These are phyloP conservation scores for Parazoanthus darwini DNA, from an alignment of 92 coral and sea anemone genomes.

Conservation along the genomic window DNA sequence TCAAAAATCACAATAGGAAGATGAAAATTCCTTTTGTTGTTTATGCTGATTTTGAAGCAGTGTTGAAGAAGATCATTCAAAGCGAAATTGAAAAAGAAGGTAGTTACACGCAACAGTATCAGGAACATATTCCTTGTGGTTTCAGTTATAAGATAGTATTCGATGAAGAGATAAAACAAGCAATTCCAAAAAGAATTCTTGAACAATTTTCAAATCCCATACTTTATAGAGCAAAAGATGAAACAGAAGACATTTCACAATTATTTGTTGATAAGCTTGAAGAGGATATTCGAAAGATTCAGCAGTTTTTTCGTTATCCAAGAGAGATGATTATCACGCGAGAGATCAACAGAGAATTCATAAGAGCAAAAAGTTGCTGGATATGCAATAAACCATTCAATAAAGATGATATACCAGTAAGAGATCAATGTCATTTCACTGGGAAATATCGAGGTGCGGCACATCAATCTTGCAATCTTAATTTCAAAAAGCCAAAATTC, in stretches of 20 bases:
- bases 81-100: not conserved
- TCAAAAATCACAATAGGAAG: not conserved
- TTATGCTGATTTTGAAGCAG: constrained; percentile 26
- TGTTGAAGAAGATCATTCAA: not conserved
- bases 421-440: constrained; percentile 58
- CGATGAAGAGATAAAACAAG: constrained; percentile 7
- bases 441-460: constrained; percentile 58
- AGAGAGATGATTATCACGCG: not conserved
- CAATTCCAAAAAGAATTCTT: constrained; percentile 1
- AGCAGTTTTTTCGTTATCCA: constrained; percentile 7
- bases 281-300: constrained; percentile 16
- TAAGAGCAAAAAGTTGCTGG: constrained; percentile 33
- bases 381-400: constrained; percentile 26
- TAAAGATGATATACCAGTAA: constrained; percentile 21
- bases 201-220: not conserved
- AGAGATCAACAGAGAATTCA: constrained; percentile 21
- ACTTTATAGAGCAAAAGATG: constrained; percentile 6
- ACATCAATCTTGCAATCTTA: constrained; percentile 46
- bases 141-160: not conserved
- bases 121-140: constrained; percentile 19
- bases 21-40: constrained; percentile 21
- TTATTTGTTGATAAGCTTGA: constrained; percentile 49
- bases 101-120: not conserved
- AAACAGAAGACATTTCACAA: constrained; percentile 41
- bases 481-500: constrained; percentile 31